A percentile compares a stretch with the other conserved stretches of the same genome.
Conservation (phyloP, 2,888 invertebrate species). For the Nematopogon swammerdamellus region DNA sequence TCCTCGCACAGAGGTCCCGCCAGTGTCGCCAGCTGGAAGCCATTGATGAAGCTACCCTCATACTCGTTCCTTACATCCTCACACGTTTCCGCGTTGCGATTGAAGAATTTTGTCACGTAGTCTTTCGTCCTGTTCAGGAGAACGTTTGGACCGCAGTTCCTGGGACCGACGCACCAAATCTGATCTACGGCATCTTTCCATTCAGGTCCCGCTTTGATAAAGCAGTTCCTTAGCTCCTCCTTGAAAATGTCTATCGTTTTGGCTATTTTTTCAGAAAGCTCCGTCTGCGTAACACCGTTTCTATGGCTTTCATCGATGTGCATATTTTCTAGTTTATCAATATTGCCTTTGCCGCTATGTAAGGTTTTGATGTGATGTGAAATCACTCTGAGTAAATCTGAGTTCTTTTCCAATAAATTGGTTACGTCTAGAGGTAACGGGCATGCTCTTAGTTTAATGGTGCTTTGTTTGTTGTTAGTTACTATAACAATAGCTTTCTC, state of each 20-base stretch:
- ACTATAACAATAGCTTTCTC: slow-evolving; percentile 56
- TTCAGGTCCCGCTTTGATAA: slow-evolving; percentile 53
- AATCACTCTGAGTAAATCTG: slow-evolving; percentile 66
- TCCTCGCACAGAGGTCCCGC: slow-evolving; percentile 97
- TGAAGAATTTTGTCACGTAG: slow-evolving; percentile 29
- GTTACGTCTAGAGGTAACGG: slow-evolving; percentile 74
- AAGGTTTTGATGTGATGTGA: slow-evolving; percentile 43
- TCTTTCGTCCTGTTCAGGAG: slow-evolving; percentile 76
- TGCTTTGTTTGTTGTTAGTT: slow-evolving; percentile 70
- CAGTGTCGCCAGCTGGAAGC: slow-evolving; percentile 80
- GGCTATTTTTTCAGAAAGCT: slow-evolving; percentile 37
- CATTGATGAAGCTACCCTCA: slow-evolving; percentile 81
- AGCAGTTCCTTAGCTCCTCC: slow-evolving; percentile 56
- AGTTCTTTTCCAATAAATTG: slow-evolving; percentile 66
- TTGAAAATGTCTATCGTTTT: slow-evolving; percentile 47
- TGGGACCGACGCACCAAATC: slow-evolving; percentile 92
- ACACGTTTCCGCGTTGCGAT: slow-evolving; percentile 23
- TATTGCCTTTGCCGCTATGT: slow-evolving; percentile 33
- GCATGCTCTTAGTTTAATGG: slow-evolving; percentile 70
- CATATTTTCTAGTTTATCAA: slow-evolving; percentile 29
- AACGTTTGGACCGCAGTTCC: slow-evolving; percentile 85
- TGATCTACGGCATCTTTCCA: slow-evolving; percentile 56
- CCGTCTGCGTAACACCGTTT: slow-evolving; percentile 24
- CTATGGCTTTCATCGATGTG: slow-evolving; percentile 21
- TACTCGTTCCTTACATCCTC: slow-evolving; percentile 59